Conservation (phyloP, 1,140 invertebrate species). For the Diuraphis noxia region DNA sequence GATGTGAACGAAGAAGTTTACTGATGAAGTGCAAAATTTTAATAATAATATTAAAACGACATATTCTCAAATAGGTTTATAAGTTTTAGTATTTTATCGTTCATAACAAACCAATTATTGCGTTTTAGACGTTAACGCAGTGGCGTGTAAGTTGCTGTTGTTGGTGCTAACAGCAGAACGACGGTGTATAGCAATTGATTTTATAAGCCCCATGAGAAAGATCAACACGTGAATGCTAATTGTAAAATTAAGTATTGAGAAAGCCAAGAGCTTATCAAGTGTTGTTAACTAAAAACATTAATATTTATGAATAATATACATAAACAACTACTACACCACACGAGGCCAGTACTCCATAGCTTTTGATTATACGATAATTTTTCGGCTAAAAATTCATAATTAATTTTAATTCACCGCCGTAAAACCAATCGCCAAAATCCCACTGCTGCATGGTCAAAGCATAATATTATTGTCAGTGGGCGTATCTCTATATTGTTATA, state of each 20-base stretch:
- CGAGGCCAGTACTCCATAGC: neutral
- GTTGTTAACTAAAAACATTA: constrained; percentile 23
- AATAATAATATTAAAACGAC: neutral
- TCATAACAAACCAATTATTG: constrained; percentile 16
- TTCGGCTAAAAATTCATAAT: constrained; percentile 33
- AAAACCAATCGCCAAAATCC: neutral
- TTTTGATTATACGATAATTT: constrained; percentile 7
- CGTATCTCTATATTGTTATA: neutral
- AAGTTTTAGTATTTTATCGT: constrained; percentile 7
- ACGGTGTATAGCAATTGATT: neutral
- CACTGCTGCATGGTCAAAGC: neutral
- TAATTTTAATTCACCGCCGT: constrained; percentile 3
- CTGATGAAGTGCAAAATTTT: neutral
- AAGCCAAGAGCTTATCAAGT: constrained; percentile 33
- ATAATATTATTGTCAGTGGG: neutral
- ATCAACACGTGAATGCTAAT: constrained; percentile 48
- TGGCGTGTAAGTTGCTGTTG: neutral
- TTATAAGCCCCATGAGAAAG: constrained; percentile 35
- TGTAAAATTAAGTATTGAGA: constrained; percentile 49
- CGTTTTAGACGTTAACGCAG: neutral
- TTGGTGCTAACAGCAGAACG: neutral
- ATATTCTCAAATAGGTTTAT: neutral
- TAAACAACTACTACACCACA: neutral
- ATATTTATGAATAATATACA: constrained; percentile 44
- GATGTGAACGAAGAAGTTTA: neutral